phyloP scores from a whole-genome alignment of 2,797 vertebrate genomes.

The Macrochelys suwanniensis region DNA sequence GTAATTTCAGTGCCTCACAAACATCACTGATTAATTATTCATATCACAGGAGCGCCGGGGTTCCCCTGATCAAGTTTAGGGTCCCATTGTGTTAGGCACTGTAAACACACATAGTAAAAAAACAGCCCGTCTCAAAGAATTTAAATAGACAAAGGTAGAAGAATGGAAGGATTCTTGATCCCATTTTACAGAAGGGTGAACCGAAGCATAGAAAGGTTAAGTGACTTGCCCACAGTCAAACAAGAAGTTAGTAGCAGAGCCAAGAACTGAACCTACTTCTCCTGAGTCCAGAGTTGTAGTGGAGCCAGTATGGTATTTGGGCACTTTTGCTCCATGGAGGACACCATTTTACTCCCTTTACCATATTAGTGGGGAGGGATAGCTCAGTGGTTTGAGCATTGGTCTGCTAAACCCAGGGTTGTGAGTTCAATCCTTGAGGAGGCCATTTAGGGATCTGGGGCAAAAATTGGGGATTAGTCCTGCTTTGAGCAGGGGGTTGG shows the following conservation, averaged over 20 bases:
- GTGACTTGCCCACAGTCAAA: background rate
- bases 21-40: background rate
- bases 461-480: too few species aligned
- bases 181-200: accelerated
- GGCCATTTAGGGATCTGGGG: too few species aligned
- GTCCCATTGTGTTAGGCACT: background rate
- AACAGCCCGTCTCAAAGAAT: background rate
- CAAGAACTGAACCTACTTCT: background rate
- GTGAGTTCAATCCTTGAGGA: too few species aligned
- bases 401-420: too few species aligned
- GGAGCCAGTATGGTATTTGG: background rate
- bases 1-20: background rate
- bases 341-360: background rate
- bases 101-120: background rate
- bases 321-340: background rate
- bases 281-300: background rate
- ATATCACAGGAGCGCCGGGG: background rate
- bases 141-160: background rate
- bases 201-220: background rate
- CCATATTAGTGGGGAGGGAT: too few species aligned
- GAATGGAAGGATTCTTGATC: background rate
- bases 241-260: background rate
- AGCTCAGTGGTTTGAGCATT: too few species aligned
- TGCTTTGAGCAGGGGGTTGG: too few species aligned
- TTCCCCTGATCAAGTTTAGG: background rate